These are phyloP conservation scores for Chelonus formosanus DNA, from an alignment of 2,888 invertebrate genomes.

Conservation along the genomic window DNA sequence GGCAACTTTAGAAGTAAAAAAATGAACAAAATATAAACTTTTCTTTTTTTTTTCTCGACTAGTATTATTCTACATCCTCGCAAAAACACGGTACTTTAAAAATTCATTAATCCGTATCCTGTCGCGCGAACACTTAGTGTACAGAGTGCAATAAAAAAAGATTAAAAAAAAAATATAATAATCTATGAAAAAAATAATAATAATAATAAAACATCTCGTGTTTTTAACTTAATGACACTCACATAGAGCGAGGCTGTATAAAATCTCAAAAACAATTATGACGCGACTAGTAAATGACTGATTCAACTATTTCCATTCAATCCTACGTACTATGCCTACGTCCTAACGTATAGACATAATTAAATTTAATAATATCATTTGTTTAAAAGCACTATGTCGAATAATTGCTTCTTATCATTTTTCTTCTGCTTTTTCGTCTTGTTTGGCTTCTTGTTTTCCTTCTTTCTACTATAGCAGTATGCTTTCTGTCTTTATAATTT, in stretches of 20 bases:
- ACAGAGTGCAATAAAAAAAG: constrained; percentile 12
- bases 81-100: not conserved
- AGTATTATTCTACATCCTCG: constrained; percentile 26
- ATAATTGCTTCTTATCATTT: not conserved
- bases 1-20: constrained; percentile 20
- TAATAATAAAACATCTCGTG: constrained; percentile 18
- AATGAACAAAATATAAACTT: constrained; percentile 4
- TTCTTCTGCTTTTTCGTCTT: constrained; percentile 2
- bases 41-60: constrained; percentile 18
- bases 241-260: constrained; percentile 1
- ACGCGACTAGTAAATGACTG: constrained; percentile 65
- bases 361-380: constrained; percentile 27
- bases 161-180: constrained; percentile 14
- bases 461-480: too few species aligned
- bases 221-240: constrained; percentile 6
- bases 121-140: constrained; percentile 26
- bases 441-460: not conserved
- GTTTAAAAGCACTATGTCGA: not conserved
- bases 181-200: constrained; percentile 13
- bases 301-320: constrained; percentile 54
- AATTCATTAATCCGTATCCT: constrained; percentile 6
- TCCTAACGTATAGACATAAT: constrained; percentile 23
- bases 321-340: constrained; percentile 45
- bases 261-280: constrained; percentile 43
- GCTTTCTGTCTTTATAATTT: not conserved